Evolutionary conservation across 2,888 invertebrate species (phyloP).

Genomic region (Nesidiocoris tenuis): DNA sequence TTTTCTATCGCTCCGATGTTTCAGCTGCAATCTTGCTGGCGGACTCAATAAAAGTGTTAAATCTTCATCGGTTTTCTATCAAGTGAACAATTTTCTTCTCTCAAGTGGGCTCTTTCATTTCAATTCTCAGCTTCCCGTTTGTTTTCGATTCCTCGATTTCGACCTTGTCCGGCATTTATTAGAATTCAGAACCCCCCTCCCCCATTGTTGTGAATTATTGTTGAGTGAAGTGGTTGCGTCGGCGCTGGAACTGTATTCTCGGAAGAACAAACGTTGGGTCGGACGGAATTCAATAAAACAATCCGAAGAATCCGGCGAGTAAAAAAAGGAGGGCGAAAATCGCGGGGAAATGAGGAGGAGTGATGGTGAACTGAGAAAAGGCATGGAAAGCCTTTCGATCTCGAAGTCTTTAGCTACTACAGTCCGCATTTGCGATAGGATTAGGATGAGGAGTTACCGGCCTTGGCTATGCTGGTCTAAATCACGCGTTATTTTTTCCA

Average conservation of each 20-base stretch:
- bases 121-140: no score
- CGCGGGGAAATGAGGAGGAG: neutral
- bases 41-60: no score
- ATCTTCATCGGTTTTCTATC: no score
- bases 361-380: neutral
- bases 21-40: no score
- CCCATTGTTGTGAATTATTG: neutral
- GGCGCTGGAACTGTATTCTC: no score
- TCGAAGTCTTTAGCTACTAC: neutral
- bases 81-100: no score
- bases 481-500: neutral
- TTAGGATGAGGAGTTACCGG: neutral
- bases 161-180: no score
- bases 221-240: neutral
- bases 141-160: no score
- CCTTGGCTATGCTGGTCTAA: neutral
- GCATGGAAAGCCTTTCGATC: neutral
- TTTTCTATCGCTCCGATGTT: no score
- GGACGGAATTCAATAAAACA: constrained; percentile 27
- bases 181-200: no score
- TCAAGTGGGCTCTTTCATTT: no score
- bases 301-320: neutral
- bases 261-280: constrained; percentile 4
- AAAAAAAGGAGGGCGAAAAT: neutral
- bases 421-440: neutral